Evolutionary conservation across 2,797 vertebrate genomes (phyloP).

Genomic region (Onychomys leucogaster): DNA sequence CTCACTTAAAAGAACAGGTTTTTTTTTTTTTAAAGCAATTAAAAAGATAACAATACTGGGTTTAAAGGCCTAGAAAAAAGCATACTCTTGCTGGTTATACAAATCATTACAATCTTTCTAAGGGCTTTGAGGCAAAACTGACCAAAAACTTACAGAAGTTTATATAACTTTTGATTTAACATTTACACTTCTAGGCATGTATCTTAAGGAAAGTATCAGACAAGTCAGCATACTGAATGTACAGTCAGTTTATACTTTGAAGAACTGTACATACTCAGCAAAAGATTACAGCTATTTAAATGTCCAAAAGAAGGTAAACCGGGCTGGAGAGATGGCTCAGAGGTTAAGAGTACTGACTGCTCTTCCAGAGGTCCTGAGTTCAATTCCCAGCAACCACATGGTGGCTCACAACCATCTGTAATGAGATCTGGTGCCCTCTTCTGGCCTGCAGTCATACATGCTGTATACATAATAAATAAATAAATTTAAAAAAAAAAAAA

Average conservation of each 20-base stretch:
- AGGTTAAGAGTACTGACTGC: too few relatives aligned
- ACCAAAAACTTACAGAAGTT: constrained; percentile 10
- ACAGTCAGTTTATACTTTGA: background rate
- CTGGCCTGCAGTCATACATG: too few relatives aligned
- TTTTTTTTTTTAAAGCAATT: background rate
- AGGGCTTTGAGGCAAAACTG: background rate
- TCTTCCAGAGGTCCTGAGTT: too few relatives aligned
- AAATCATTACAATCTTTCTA: background rate
- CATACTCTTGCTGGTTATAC: background rate
- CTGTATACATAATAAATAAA: too few relatives aligned
- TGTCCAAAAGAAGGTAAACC: background rate
- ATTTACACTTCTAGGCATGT: constrained; percentile 44
- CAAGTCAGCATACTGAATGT: background rate
- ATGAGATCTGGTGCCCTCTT: too few relatives aligned
- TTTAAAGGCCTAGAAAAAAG: background rate
- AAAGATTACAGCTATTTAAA: background rate
- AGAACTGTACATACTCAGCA: background rate
- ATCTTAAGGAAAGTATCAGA: constrained; percentile 44
- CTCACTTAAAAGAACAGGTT: background rate
- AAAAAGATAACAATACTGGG: background rate
- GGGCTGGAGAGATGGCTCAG: too few relatives aligned
- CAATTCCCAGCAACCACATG: too few relatives aligned
- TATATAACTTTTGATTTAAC: constrained; percentile 12
- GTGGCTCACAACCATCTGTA: too few relatives aligned
- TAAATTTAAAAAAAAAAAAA: too few relatives aligned